Evolutionary conservation across 2,113 vertebrate species (phyloP).

Genomic region (Hystrix cristata): DNA sequence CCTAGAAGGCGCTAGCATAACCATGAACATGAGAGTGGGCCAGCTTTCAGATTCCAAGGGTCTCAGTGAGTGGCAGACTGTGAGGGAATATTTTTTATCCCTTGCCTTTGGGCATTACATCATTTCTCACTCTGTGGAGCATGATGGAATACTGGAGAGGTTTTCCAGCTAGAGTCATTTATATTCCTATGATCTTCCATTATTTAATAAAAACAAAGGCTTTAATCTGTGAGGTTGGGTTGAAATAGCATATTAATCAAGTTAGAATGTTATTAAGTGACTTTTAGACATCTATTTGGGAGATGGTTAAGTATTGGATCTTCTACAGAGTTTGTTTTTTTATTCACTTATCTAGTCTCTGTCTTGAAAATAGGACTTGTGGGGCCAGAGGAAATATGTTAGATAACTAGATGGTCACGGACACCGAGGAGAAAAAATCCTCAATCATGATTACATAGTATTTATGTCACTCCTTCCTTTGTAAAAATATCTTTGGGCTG

Average conservation of each 20-base stretch:
- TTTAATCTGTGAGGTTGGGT: conserved; percentile 33
- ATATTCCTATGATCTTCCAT: neutral
- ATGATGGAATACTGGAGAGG: neutral
- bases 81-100: neutral
- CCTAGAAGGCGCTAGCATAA: neutral
- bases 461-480: conserved; percentile 68
- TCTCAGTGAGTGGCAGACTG: neutral
- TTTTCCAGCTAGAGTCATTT: conserved; percentile 26
- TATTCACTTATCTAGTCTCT: conserved; percentile 42
- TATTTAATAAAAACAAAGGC: conserved; percentile 40
- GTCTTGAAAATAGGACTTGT: conserved; percentile 69
- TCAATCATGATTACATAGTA: neutral
- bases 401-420: conserved; percentile 27
- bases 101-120: neutral
- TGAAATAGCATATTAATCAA: conserved; percentile 29
- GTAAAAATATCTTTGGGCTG: conserved; percentile 41
- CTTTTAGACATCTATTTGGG: conserved; percentile 50
- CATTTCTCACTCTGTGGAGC: conserved; percentile 44
- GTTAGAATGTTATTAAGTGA: conserved; percentile 24
- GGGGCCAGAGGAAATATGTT: neutral
- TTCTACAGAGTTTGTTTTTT: conserved; percentile 62
- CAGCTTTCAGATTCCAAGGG: neutral
- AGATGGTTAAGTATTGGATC: conserved; percentile 62
- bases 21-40: neutral
- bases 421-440: conserved; percentile 21